phyloP scores from a whole-genome alignment of 2,888 invertebrate genomes.

The Patella depressa region DNA sequence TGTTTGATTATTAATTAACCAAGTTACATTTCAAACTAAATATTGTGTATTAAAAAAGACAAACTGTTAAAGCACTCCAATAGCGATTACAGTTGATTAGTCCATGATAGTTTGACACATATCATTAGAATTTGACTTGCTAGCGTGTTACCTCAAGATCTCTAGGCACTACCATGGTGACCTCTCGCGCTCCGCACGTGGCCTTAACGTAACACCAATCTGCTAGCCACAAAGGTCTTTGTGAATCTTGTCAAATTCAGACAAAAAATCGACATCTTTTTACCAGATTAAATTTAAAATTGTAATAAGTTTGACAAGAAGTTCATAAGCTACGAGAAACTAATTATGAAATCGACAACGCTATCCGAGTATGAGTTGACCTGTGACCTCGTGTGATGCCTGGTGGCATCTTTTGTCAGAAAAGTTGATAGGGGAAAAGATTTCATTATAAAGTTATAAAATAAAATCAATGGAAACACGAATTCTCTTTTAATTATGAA shows the following conservation, averaged over 20 bases:
- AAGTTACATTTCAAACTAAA: no score
- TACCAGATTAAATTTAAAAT: conserved; percentile 26
- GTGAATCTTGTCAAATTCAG: conserved; percentile 22
- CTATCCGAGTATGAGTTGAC: conserved; percentile 10
- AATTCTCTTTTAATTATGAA: no score
- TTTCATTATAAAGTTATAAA: conserved; percentile 13
- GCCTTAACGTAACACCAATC: conserved; percentile 29
- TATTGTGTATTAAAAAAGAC: no score
- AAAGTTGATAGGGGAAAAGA: conserved; percentile 12
- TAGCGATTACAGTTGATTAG: conserved; percentile 2
- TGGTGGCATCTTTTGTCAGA: conserved; percentile 2
- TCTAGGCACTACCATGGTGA: neutral
- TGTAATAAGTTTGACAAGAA: conserved; percentile 10
- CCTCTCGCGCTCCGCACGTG: conserved; percentile 7
- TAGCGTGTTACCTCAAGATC: neutral
- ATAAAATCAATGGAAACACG: neutral
- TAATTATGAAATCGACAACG: conserved; percentile 9
- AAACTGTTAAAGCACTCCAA: no score
- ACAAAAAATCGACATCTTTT: conserved; percentile 21
- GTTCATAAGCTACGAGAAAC: conserved; percentile 11
- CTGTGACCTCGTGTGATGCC: conserved; percentile 1
- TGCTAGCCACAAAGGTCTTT: conserved; percentile 22
- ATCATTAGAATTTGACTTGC: conserved; percentile 10
- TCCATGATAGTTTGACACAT: neutral
- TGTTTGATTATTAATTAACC: no score